Evolutionary conservation across 2,113 vertebrate genomes (phyloP).

Genomic region (Ahaetulla prasina): DNA sequence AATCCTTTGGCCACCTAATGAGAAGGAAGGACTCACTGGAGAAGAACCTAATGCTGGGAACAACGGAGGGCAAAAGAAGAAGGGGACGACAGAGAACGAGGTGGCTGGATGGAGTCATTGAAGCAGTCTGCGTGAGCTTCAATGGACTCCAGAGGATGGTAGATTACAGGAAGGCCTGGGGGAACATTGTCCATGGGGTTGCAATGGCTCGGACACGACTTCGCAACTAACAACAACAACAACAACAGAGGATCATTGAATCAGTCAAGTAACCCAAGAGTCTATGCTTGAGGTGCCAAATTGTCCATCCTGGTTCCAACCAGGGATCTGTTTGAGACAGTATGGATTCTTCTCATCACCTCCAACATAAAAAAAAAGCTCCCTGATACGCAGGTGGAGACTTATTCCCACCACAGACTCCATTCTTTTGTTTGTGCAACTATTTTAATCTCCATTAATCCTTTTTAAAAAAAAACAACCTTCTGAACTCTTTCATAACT

Average conservation of each 20-base stretch:
- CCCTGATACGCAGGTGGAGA: not conserved
- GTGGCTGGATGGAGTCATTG: too few species aligned
- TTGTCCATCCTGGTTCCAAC: not conserved
- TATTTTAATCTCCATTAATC: constrained; percentile 23
- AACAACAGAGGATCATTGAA: not conserved
- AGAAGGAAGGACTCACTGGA: too few species aligned
- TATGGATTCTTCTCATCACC: not conserved
- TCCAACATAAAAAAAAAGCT: not conserved
- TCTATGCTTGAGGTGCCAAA: rapidly evolving
- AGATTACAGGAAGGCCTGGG: too few species aligned
- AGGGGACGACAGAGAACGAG: too few species aligned
- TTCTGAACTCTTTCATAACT: constrained; percentile 11
- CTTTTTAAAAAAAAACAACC: constrained; percentile 31
- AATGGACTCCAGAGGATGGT: too few species aligned
- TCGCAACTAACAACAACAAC: too few species aligned
- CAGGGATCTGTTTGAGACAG: not conserved
- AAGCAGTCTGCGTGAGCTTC: too few species aligned
- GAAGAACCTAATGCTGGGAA: too few species aligned
- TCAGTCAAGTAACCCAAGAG: not conserved
- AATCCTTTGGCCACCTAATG: too few species aligned
- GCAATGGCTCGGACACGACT: too few species aligned
- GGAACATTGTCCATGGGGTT: too few species aligned
- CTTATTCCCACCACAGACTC: not conserved
- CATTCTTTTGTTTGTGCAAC: constrained; percentile 18
- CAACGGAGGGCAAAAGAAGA: too few species aligned